phyloP scores from a whole-genome alignment of 2,888 invertebrate species.

The Macrophya annulata region DNA sequence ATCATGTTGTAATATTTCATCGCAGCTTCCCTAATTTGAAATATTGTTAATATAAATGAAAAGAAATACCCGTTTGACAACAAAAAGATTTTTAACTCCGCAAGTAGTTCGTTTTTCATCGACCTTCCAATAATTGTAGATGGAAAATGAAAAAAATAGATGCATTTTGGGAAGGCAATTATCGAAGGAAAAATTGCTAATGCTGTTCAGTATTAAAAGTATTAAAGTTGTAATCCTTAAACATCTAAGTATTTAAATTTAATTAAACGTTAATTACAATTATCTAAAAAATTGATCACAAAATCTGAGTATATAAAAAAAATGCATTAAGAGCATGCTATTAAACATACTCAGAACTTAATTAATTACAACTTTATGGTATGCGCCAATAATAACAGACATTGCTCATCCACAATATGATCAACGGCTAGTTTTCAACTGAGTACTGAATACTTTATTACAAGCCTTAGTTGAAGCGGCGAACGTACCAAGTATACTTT shows the following conservation, averaged over 20 bases:
- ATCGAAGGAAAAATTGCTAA: conserved; percentile 46
- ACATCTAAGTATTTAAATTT: conserved; percentile 33
- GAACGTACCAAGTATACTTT: neutral
- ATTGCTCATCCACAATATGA: neutral
- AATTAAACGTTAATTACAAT: conserved; percentile 7
- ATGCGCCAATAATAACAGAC: neutral
- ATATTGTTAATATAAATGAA: neutral
- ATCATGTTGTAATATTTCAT: neutral
- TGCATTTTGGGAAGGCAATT: conserved; percentile 44
- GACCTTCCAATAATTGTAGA: conserved; percentile 22
- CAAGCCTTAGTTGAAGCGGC: neutral
- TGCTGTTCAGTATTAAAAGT: conserved; percentile 52
- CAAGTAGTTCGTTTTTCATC: conserved; percentile 8
- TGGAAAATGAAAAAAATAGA: conserved; percentile 31
- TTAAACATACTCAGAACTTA: neutral
- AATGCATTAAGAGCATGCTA: neutral
- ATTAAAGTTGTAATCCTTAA: conserved; percentile 37
- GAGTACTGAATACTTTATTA: neutral
- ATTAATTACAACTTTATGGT: neutral
- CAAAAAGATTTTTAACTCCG: neutral
- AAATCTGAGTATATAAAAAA: conserved; percentile 6
- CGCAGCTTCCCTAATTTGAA: neutral
- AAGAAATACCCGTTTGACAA: conserved; percentile 35
- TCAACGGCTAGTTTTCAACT: neutral
- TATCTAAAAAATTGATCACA: neutral